Evolutionary conservation across 2,888 invertebrate species (phyloP).

Genomic region (Drosophila paranaensis): DNA sequence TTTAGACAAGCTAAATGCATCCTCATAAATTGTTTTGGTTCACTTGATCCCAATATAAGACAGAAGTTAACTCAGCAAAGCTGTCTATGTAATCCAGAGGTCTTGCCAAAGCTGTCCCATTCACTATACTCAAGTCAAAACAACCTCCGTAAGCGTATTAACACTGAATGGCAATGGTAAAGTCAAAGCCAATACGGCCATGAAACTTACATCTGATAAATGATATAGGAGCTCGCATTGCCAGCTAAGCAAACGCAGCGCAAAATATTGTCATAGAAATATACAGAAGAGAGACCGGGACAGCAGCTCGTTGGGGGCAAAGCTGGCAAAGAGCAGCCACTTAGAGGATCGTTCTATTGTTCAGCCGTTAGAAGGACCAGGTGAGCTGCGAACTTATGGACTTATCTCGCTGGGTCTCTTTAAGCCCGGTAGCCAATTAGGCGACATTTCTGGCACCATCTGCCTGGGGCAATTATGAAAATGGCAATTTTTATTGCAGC

Average conservation of each 20-base stretch:
- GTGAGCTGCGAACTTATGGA: constrained; percentile 9
- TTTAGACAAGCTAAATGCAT: no score
- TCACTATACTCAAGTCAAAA: background rate
- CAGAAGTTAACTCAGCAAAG: background rate
- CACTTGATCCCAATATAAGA: background rate
- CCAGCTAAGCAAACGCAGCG: constrained; percentile 50
- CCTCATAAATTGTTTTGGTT: background rate
- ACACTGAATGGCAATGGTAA: constrained; percentile 60
- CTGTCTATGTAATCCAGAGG: background rate
- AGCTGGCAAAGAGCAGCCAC: constrained; percentile 30
- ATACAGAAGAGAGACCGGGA: background rate
- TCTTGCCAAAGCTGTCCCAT: background rate
- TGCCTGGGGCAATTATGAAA: constrained; percentile 75
- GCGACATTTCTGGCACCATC: constrained; percentile 82
- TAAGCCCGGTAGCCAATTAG: constrained; percentile 69
- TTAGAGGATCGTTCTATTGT: constrained; percentile 66
- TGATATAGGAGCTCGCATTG: constrained; percentile 69
- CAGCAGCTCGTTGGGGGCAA: constrained; percentile 16
- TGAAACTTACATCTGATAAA: constrained; percentile 80
- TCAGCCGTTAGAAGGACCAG: constrained; percentile 59
- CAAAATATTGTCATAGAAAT: constrained; percentile 67
- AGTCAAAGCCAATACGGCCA: constrained; percentile 56
- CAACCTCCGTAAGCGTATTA: constrained; percentile 9
- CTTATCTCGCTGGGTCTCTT: constrained; percentile 66
- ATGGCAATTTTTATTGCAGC: constrained; percentile 80